phyloP scores from a whole-genome alignment of 1,140 invertebrate genomes.

The Trachelipus rathkii region DNA sequence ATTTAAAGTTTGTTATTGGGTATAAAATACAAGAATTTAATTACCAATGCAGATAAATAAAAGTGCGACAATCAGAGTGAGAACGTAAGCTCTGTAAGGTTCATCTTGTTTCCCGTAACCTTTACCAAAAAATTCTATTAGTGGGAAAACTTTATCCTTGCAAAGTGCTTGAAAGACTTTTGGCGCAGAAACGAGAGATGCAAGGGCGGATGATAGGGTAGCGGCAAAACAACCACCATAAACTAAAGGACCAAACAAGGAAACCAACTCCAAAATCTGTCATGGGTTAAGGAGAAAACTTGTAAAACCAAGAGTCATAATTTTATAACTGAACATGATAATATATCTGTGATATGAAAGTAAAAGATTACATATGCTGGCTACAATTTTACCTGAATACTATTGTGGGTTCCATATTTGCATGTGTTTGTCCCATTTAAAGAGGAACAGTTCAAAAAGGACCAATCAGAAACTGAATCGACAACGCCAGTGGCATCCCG shows the following conservation, averaged over 20 bases:
- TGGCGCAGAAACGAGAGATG: conserved; percentile 89
- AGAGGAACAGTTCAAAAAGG: conserved; percentile 40
- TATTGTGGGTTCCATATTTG: conserved; percentile 53
- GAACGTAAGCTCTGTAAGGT: conserved; percentile 83
- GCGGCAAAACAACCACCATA: conserved; percentile 97
- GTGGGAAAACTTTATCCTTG: conserved; percentile 89
- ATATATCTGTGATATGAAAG: too few relatives aligned
- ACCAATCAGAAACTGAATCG: conserved; percentile 34
- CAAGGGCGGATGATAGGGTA: conserved; percentile 89
- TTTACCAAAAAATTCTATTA: conserved; percentile 85
- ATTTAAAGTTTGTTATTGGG: too few relatives aligned
- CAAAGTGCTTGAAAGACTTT: conserved; percentile 71
- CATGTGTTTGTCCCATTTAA: conserved; percentile 46
- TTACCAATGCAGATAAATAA: conserved; percentile 82
- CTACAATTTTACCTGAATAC: conserved; percentile 53
- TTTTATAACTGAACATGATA: too few relatives aligned
- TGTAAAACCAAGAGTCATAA: too few relatives aligned
- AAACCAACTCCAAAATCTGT: conserved; percentile 85
- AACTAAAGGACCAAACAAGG: conserved; percentile 82
- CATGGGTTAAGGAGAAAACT: too few relatives aligned
- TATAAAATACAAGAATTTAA: too few relatives aligned
- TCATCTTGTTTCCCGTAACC: conserved; percentile 88
- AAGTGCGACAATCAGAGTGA: conserved; percentile 81
- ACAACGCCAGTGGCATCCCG: conserved; percentile 68
- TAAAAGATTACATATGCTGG: too few relatives aligned